These are phyloP conservation scores for Ceratina calcarata DNA, from an alignment of 1,140 invertebrate species.

Conservation along the genomic window DNA sequence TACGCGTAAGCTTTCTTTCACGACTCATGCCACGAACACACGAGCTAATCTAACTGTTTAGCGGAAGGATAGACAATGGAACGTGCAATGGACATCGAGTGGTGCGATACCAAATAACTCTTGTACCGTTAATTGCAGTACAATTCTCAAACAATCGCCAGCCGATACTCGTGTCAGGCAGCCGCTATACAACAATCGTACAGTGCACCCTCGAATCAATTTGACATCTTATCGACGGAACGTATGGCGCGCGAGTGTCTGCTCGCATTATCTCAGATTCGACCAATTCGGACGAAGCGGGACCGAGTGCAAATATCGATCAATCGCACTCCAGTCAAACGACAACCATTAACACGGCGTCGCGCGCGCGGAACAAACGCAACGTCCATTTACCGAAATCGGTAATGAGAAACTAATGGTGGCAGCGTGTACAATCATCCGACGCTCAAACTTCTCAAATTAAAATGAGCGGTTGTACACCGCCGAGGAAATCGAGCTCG, in stretches of 20 bases:
- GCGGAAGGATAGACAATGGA: background rate
- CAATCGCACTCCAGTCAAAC: background rate
- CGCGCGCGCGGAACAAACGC: background rate
- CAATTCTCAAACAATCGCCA: conserved; percentile 4
- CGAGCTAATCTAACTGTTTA: background rate
- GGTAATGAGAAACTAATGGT: background rate
- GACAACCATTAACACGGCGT: background rate
- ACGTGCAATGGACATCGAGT: conserved; percentile 6
- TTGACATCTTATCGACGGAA: conserved; percentile 17
- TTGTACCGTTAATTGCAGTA: background rate
- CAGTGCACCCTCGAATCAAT: background rate
- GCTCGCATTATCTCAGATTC: background rate
- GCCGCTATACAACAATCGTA: background rate
- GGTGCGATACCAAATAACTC: conserved; percentile 1
- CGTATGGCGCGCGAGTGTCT: background rate
- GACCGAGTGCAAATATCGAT: background rate
- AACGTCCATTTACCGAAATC: background rate
- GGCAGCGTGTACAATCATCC: background rate
- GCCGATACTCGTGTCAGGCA: conserved; percentile 9
- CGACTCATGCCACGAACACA: background rate
- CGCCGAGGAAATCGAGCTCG: background rate
- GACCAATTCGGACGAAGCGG: background rate
- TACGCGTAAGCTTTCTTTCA: background rate
- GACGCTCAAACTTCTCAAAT: background rate
- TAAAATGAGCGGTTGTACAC: no score